phyloP scores from a whole-genome alignment of 1,140 invertebrate genomes.

The Cheumatopsyche charites region DNA sequence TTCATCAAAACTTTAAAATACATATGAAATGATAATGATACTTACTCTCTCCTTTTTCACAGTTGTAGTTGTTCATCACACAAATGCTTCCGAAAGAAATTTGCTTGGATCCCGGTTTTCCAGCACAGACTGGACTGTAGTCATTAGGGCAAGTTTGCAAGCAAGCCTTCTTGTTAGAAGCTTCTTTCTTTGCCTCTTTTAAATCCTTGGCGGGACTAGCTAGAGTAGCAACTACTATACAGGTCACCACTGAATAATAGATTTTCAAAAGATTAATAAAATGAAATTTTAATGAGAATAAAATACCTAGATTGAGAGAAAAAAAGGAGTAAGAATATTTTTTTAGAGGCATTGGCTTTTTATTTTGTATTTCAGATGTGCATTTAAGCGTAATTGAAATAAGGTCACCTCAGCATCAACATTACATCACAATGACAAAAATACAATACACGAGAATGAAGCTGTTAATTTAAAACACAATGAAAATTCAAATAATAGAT shows the following conservation, averaged over 20 bases:
- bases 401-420: too few species aligned
- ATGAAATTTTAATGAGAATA: not conserved
- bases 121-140: constrained; percentile 62
- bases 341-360: too few species aligned
- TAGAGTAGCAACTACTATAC: constrained; percentile 31
- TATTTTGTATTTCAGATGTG: too few species aligned
- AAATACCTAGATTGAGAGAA: too few species aligned
- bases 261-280: not conserved
- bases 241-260: constrained; percentile 31
- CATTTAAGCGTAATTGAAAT: too few species aligned
- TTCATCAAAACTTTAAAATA: not conserved
- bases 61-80: constrained; percentile 65
- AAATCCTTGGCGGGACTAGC: constrained; percentile 50
- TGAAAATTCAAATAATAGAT: too few species aligned
- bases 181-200: constrained; percentile 58
- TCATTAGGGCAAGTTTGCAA: constrained; percentile 57
- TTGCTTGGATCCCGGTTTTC: constrained; percentile 59
- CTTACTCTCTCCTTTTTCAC: constrained; percentile 63
- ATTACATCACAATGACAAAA: too few species aligned
- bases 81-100: constrained; percentile 63
- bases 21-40: too few species aligned
- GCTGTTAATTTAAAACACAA: too few species aligned
- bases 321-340: too few species aligned
- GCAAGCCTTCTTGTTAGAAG: constrained; percentile 59
- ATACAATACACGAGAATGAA: too few species aligned